Base-by-base conservation (phyloP, 2,888 invertebrate species). In the Drosophila stalkeri region DNA sequence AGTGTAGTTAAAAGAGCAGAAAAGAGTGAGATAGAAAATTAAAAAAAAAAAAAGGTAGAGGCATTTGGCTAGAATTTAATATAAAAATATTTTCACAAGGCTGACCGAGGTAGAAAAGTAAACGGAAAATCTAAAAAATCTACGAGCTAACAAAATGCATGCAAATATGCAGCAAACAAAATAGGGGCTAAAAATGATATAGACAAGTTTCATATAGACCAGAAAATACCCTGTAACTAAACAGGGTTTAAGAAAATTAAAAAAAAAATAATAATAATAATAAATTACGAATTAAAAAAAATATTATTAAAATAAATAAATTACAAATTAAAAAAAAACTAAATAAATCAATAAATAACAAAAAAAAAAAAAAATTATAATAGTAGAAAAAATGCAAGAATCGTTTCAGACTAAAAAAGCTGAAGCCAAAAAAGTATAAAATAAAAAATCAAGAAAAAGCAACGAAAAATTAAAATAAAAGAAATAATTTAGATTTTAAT, bases 21-120 rank as follows among this genome's bases (percentile, higher is more conserved):
- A 51, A 14, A 35, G 43, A 23, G 18, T 5, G 27, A 27, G n/a
- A 16, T 2, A 12, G 35, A 35, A 14, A 43, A 54, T 49, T 66
- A 56, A 27, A 14, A 23, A 56, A 63, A 56, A 27, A 14, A 23
- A 56, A 63, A 57, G 65, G 46, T 54, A 64, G 54, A 68, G 39
- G 35, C 46, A 35, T 20, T 11, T 23, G 49, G 44, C 3, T 31
- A 71, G 71, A 82, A 85, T 84, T 74, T 84, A 84, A 84, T 89
- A 86, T 77, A 54, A 60, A 75, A 87, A 84, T 86, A 82, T 81
- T 79, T 72, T 62, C 74, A 64, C 73, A 77, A 52, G 66, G 23
- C 51, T 63, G 75, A 63, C 68, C 54, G 69, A 56, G 69, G 54
- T 23, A 23, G 41, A 44, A 44, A 33, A n/a, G 27, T 37, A n/a